Percentiles rank a stretch among this genome's conserved stretches.
Evolutionary conservation across 2,888 invertebrate genomes (phyloP).

Genomic region (Tanypteryx hageni): DNA sequence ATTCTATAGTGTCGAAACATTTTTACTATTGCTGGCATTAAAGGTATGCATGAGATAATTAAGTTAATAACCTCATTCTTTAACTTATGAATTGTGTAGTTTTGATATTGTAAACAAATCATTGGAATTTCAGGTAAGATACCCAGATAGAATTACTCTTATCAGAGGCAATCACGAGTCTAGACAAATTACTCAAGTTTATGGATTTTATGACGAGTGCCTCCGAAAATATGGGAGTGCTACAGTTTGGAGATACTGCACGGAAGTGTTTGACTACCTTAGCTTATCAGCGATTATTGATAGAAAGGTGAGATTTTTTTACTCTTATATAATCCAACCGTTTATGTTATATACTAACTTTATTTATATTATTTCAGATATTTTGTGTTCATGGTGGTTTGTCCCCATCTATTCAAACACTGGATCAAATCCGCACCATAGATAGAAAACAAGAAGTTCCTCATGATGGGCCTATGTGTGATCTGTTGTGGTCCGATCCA

Average conservation of each 20-base stretch:
- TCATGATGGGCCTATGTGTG: constrained; percentile 99
- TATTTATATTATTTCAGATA: constrained; percentile 78
- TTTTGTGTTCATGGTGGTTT: constrained; percentile 99
- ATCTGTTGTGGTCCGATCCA: constrained; percentile 99
- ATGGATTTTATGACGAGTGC: constrained; percentile 99
- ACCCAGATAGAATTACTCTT: constrained; percentile 98
- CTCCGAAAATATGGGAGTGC: constrained; percentile 98
- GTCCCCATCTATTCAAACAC: constrained; percentile 98
- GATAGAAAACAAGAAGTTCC: constrained; percentile 99
- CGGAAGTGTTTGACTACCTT: constrained; percentile 98
- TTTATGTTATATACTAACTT: background rate
- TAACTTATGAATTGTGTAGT: background rate
- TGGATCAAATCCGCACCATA: constrained; percentile 98
- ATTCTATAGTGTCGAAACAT: constrained; percentile 99
- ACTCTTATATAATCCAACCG: constrained; percentile 8
- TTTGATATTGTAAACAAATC: constrained; percentile 8
- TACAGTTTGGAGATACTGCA: constrained; percentile 99
- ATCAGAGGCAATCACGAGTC: constrained; percentile 99
- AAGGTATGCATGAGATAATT: constrained; percentile 84
- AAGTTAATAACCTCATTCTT: background rate
- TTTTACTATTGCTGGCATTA: constrained; percentile 94
- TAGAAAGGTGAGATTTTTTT: constrained; percentile 81
- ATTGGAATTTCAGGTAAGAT: constrained; percentile 85
- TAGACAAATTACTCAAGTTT: constrained; percentile 99
- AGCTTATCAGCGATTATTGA: constrained; percentile 98